These are phyloP conservation scores for Junonia oenone DNA, from an alignment of 2,888 invertebrate species.

Conservation along the genomic window DNA sequence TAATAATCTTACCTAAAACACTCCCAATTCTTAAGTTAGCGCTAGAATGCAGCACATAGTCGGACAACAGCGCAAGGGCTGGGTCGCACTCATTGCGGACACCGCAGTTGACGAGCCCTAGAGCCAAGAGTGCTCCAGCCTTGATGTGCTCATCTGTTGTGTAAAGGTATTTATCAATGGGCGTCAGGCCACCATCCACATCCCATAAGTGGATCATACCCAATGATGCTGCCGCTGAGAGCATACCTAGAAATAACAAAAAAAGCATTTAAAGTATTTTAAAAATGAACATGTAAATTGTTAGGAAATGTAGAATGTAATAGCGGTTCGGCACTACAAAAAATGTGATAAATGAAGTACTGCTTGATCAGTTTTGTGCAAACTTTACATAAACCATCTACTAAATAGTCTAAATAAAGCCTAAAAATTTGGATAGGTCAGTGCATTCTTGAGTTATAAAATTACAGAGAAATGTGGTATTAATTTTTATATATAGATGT, in stretches of 20 bases:
- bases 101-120: slow-evolving; percentile 98
- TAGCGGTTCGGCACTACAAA: too few species aligned
- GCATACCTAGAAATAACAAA: slow-evolving; percentile 82
- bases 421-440: too few species aligned
- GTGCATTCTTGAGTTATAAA: too few species aligned
- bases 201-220: slow-evolving; percentile 98
- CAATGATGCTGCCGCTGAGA: slow-evolving; percentile 97
- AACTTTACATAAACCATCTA: too few species aligned
- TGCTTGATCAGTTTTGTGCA: too few species aligned
- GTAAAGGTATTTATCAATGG: slow-evolving; percentile 98
- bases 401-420: too few species aligned
- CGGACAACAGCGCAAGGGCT: slow-evolving; percentile 95
- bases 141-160: slow-evolving; percentile 97
- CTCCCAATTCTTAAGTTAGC: slow-evolving; percentile 92
- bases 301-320: too few species aligned
- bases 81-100: slow-evolving; percentile 99
- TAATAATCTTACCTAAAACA: slow-evolving; percentile 76
- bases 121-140: slow-evolving; percentile 96
- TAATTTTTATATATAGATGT: too few species aligned
- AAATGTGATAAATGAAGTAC: too few species aligned
- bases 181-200: slow-evolving; percentile 97
- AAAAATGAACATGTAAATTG: too few species aligned
- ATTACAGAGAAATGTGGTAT: too few species aligned
- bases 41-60: slow-evolving; percentile 93
- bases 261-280: too few species aligned